These are phyloP conservation scores for Micrastur ruficollis DNA, from an alignment of 2,797 vertebrate species.

Conservation along the genomic window DNA sequence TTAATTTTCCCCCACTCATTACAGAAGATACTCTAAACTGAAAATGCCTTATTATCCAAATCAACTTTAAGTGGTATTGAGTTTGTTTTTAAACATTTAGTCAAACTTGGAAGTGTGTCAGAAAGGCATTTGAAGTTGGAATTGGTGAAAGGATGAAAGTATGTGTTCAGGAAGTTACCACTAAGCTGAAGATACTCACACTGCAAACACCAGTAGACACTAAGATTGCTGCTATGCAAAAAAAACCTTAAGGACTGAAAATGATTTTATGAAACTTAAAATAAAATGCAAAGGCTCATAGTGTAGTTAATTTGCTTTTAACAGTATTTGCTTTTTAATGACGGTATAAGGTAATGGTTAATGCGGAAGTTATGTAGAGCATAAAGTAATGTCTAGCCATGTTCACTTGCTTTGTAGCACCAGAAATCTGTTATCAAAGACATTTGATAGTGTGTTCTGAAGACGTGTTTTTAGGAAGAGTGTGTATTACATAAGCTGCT, in stretches of 20 bases:
- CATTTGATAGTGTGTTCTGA: neutral
- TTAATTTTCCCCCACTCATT: neutral
- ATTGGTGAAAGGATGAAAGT: neutral
- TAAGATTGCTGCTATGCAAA: neutral
- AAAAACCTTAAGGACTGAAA: neutral
- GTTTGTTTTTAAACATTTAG: neutral
- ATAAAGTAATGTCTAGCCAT: neutral
- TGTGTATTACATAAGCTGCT: neutral
- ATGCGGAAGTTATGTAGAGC: neutral
- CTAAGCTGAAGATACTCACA: neutral
- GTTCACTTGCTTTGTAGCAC: neutral
- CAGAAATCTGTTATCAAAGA: neutral
- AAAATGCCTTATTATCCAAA: neutral
- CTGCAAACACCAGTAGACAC: neutral
- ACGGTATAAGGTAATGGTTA: neutral
- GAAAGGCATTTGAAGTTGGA: neutral
- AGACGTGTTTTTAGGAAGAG: neutral
- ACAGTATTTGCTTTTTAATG: neutral
- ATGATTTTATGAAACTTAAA: neutral
- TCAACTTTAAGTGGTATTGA: neutral
- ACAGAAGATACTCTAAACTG: neutral
- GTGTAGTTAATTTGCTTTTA: neutral
- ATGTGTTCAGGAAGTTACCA: rapidly evolving
- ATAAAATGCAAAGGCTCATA: neutral
- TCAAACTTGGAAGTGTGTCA: neutral